A percentile compares a stretch with the other conserved stretches of the same genome.
Conservation (phyloP, 2,797 vertebrate genomes). For the Chaunax sp. region DNA sequence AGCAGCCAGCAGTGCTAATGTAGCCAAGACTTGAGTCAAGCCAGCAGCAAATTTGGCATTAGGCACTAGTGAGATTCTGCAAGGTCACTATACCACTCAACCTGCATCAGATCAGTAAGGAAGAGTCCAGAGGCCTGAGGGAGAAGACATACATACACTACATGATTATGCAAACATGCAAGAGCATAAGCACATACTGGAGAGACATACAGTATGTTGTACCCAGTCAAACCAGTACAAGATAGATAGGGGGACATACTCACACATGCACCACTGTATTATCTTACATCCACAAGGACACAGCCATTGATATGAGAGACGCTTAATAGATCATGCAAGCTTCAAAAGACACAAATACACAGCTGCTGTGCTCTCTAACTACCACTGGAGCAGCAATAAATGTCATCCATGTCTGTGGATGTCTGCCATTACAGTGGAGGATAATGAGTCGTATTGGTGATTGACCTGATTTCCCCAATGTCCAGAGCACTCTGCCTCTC, state of each 20-base stretch:
- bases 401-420: conserved; percentile 44
- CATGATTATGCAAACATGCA: not conserved
- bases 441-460: conserved; percentile 60
- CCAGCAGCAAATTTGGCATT: conserved; percentile 40
- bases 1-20: conserved; percentile 26
- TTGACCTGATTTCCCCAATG: conserved; percentile 64
- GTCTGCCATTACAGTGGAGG: conserved; percentile 47
- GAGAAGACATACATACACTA: not conserved
- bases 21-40: conserved; percentile 22
- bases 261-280: conserved; percentile 7
- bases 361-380: conserved; percentile 19
- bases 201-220: conserved; percentile 11
- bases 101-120: conserved; percentile 43
- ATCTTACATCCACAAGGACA: conserved; percentile 27
- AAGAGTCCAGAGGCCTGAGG: conserved; percentile 20
- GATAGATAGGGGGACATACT: not conserved
- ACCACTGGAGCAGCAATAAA: conserved; percentile 50
- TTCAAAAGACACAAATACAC: conserved; percentile 36
- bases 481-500: conserved; percentile 49
- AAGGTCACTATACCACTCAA: conserved; percentile 53
- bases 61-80: conserved; percentile 22
- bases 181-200: conserved; percentile 7
- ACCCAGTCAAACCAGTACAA: conserved; percentile 6
- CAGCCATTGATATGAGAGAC: conserved; percentile 1
- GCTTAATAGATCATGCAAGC: conserved; percentile 35